These are phyloP conservation scores for Acropora yongei DNA, from an alignment of 64 coral and sea anemone genomes.

Conservation along the genomic window DNA sequence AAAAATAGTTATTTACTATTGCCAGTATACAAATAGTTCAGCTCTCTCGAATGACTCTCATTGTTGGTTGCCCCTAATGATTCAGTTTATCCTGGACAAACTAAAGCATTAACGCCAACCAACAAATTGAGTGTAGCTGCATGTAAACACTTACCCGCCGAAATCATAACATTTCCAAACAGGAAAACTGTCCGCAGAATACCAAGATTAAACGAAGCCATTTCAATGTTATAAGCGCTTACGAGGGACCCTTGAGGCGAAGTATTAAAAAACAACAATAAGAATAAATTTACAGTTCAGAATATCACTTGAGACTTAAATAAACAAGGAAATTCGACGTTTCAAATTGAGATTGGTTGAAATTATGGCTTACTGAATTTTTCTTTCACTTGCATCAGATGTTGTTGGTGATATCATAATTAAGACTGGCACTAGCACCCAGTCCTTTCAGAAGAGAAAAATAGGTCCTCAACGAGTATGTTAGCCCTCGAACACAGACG, in stretches of 20 bases:
- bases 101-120: not conserved
- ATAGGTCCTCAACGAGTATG: too few species aligned
- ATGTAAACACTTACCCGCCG: not conserved
- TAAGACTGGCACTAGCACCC: not conserved
- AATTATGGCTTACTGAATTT: not conserved
- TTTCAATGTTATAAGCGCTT: not conserved
- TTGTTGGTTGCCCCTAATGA: too few species aligned
- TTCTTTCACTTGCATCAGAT: not conserved
- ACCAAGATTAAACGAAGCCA: not conserved
- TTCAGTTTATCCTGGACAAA: not conserved
- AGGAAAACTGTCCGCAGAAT: not conserved
- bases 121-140: not conserved
- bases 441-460: not conserved
- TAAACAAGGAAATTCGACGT: slow-evolving; percentile 11
- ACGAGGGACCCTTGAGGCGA: not conserved
- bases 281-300: not conserved
- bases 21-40: not conserved
- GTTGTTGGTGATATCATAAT: not conserved
- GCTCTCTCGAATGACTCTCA: too few species aligned
- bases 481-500: too few species aligned
- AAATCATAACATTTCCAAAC: slow-evolving; percentile 6
- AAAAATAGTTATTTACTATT: not conserved
- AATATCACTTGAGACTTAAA: not conserved
- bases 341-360: slow-evolving; percentile 22
- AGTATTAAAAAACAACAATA: not conserved